These are phyloP conservation scores for Stenotaenia linearis DNA, from an alignment of 2,888 invertebrate genomes.

Conservation along the genomic window DNA sequence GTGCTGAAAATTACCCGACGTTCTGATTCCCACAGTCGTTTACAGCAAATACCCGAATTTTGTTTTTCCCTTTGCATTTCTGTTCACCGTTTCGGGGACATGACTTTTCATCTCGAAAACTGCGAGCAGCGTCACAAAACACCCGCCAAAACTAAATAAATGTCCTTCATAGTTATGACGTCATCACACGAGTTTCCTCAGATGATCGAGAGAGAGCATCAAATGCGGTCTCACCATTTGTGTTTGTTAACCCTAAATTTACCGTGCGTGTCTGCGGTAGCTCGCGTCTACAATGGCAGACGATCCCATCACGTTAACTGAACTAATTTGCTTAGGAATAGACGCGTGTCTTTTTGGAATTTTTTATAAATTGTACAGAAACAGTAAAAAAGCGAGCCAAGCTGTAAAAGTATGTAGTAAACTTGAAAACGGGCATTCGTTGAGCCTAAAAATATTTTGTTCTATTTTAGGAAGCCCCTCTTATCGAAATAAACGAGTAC, in stretches of 20 bases:
- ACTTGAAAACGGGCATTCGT: too few relatives aligned
- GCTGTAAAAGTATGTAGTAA: constrained; percentile 32
- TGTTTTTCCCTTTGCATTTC: too few relatives aligned
- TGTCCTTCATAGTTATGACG: background rate
- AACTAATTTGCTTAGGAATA: constrained; percentile 28
- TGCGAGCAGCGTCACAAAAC: background rate
- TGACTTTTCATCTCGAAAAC: too few relatives aligned
- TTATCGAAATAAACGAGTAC: background rate
- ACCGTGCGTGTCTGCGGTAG: background rate
- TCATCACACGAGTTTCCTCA: background rate
- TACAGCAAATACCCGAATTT: background rate
- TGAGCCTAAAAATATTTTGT: background rate
- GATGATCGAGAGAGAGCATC: background rate
- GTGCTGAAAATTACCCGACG: background rate
- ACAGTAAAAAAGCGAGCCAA: background rate
- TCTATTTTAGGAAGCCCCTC: background rate
- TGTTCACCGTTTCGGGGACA: too few relatives aligned
- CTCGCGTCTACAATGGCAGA: background rate
- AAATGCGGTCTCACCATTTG: background rate
- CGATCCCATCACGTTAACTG: background rate
- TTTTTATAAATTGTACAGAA: constrained; percentile 29
- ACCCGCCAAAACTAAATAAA: background rate
- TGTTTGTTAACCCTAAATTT: background rate
- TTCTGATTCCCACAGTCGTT: background rate
- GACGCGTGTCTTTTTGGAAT: constrained; percentile 30